phyloP scores from a whole-genome alignment of 2,797 vertebrate species.

The Peromyscus eremicus region DNA sequence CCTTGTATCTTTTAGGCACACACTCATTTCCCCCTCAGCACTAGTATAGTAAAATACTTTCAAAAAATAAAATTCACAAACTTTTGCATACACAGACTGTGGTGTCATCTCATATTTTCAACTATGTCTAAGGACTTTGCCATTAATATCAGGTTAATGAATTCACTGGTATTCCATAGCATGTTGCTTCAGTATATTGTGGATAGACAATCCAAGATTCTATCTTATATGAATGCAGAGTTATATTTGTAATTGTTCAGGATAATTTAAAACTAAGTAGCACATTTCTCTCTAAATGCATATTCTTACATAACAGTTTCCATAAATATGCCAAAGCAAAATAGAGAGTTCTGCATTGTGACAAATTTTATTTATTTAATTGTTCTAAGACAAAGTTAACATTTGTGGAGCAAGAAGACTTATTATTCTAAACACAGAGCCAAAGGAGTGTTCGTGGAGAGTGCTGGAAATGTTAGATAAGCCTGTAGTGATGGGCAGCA shows the following conservation, averaged over 20 bases:
- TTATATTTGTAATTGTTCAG: conserved; percentile 57
- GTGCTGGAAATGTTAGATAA: conserved; percentile 77
- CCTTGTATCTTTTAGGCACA: background rate
- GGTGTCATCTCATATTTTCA: background rate
- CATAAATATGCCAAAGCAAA: conserved; percentile 66
- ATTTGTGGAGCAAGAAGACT: conserved; percentile 43
- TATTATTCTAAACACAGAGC: conserved; percentile 74
- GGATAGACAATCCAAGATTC: background rate
- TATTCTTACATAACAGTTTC: conserved; percentile 24
- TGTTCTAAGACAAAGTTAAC: conserved; percentile 65
- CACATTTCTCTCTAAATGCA: conserved; percentile 18
- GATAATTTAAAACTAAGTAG: conserved; percentile 1
- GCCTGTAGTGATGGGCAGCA: conserved; percentile 57
- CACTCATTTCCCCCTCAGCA: background rate
- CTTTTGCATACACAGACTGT: background rate
- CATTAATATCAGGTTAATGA: conserved; percentile 46
- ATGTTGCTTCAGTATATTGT: conserved; percentile 13
- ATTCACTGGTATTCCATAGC: background rate
- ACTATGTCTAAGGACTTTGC: background rate
- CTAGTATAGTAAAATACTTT: background rate
- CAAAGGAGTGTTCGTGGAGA: conserved; percentile 49
- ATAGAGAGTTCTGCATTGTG: conserved; percentile 13
- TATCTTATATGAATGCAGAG: background rate
- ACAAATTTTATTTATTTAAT: conserved; percentile 63
- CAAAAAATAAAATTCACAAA: background rate